phyloP scores from a whole-genome alignment of 2,888 invertebrate species.

The Cantharis rufa region DNA sequence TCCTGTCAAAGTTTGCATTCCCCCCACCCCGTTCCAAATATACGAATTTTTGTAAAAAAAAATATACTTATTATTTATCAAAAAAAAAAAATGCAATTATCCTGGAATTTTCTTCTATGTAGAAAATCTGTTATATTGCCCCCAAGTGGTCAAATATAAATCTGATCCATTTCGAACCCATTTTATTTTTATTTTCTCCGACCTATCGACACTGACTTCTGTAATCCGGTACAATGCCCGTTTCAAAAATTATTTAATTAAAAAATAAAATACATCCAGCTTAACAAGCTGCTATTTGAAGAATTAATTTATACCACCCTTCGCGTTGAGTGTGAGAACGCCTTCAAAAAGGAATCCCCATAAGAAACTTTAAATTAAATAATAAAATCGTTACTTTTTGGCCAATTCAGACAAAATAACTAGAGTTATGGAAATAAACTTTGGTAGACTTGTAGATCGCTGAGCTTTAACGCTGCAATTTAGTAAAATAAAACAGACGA shows the following conservation, averaged over 20 bases:
- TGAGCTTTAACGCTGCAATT: slow-evolving; percentile 18
- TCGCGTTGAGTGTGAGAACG: background rate
- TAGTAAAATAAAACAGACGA: slow-evolving; percentile 30
- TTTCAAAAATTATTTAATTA: background rate
- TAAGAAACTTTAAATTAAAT: background rate
- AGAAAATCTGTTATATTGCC: no score
- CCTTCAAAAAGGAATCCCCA: background rate
- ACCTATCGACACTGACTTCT: background rate
- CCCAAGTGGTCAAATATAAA: no score
- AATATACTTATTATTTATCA: no score
- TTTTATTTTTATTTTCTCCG: background rate
- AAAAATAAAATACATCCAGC: background rate
- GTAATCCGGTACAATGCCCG: background rate
- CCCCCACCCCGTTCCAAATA: no score
- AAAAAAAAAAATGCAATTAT: no score
- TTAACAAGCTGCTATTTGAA: background rate
- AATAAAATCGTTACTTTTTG: background rate
- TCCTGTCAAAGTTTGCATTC: no score
- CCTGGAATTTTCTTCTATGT: no score
- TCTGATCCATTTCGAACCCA: no score
- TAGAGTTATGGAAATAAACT: background rate
- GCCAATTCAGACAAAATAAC: background rate
- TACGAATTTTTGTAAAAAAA: no score
- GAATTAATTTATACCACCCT: background rate
- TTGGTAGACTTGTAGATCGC: background rate